phyloP scores from a whole-genome alignment of 2,797 vertebrate genomes.

The Tragelaphus eurycerus region DNA sequence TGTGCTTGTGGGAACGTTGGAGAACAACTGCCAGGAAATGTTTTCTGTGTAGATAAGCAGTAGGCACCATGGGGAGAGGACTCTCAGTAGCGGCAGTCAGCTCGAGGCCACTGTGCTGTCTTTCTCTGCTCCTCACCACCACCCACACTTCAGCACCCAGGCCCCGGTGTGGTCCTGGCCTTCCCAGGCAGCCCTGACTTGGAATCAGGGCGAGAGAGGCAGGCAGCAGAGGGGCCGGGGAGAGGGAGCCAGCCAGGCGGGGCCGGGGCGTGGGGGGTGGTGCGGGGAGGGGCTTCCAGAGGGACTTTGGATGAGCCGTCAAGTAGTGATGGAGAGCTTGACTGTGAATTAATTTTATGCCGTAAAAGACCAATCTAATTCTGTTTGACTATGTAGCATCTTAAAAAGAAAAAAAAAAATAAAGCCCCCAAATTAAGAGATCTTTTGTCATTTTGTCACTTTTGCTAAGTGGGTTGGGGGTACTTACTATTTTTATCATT shows the following conservation, averaged over 20 bases:
- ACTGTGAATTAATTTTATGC: conserved; percentile 90
- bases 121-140: neutral
- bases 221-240: neutral
- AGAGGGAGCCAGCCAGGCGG: neutral
- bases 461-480: conserved; percentile 41
- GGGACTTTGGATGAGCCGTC: neutral
- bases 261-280: neutral
- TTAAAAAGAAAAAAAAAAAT: conserved; percentile 94
- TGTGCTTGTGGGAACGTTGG: conserved; percentile 74
- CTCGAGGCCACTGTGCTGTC: neutral
- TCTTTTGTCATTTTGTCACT: conserved; percentile 85
- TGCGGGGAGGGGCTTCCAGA: neutral
- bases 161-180: neutral
- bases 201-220: neutral
- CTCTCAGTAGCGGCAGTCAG: conserved; percentile 79
- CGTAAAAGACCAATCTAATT: conserved; percentile 92
- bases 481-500: neutral
- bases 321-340: conserved; percentile 19
- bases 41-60: conserved; percentile 91
- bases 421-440: conserved; percentile 89
- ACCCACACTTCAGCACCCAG: neutral
- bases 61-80: conserved; percentile 81
- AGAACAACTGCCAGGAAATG: conserved; percentile 85
- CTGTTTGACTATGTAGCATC: conserved; percentile 98
- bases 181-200: neutral